Conservation (phyloP, 2,888 invertebrate genomes). For the Trimorus sp. region DNA sequence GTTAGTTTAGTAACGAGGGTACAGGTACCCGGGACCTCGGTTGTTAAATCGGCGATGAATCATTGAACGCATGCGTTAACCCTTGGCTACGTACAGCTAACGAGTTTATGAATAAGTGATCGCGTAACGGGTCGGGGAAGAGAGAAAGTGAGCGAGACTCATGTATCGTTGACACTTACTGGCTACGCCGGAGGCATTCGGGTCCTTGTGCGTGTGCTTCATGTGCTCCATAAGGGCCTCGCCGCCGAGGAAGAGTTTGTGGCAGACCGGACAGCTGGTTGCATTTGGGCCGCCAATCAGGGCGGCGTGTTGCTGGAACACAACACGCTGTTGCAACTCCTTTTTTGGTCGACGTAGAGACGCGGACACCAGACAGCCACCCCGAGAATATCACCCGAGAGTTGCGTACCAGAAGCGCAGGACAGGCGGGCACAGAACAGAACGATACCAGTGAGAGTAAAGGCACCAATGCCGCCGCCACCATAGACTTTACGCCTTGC, state of each 20-base stretch:
- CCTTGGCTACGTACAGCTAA: conserved; percentile 59
- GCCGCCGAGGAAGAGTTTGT: conserved; percentile 96
- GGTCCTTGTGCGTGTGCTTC: conserved; percentile 97
- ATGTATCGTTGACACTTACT: conserved; percentile 86
- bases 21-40: conserved; percentile 44
- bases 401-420: conserved; percentile 77
- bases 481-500: conserved; percentile 71
- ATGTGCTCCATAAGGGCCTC: conserved; percentile 97
- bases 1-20: conserved; percentile 60
- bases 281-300: conserved; percentile 95
- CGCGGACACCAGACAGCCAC: conserved; percentile 71
- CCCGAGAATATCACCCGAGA: conserved; percentile 75
- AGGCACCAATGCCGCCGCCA: conserved; percentile 70
- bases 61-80: conserved; percentile 64
- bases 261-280: conserved; percentile 95
- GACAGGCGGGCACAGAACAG: conserved; percentile 77
- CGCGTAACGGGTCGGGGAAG: conserved; percentile 57
- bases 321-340: conserved; percentile 96
- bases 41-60: conserved; percentile 61
- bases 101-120: conserved; percentile 65
- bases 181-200: conserved; percentile 93
- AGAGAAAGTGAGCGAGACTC: conserved; percentile 66
- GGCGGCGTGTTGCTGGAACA: conserved; percentile 97
- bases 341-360: conserved; percentile 76
- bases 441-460: conserved; percentile 78